A percentile compares a stretch with the other conserved stretches of the same genome.
Conservation (phyloP, 2,797 vertebrate genomes). For the Falco rusticolus region DNA sequence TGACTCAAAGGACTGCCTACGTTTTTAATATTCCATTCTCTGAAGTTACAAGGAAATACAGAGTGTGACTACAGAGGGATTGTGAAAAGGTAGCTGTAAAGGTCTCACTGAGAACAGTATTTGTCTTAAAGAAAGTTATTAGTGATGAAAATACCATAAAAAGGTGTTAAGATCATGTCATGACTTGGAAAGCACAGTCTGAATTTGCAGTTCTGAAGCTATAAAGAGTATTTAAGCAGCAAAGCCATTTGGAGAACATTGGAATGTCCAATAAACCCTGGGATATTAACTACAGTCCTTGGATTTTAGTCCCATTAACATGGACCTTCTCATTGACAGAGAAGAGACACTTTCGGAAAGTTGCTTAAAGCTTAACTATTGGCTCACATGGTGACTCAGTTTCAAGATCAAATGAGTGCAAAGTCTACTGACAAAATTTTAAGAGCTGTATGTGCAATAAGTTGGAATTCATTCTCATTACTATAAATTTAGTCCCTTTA, state of each 20-base stretch:
- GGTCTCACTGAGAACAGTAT: not conserved
- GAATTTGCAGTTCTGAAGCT: not conserved
- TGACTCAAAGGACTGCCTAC: not conserved
- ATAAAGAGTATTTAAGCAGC: not conserved
- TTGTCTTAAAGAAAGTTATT: not conserved
- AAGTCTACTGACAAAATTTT: not conserved
- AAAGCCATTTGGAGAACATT: not conserved
- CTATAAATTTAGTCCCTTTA: not conserved
- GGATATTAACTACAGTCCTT: not conserved
- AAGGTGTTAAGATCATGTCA: not conserved
- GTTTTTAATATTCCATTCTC: not conserved
- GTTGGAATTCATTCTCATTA: not conserved
- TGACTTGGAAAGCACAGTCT: not conserved
- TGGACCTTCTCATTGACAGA: not conserved
- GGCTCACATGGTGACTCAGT: not conserved
- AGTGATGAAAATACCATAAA: not conserved
- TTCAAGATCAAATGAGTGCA: not conserved
- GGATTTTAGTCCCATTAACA: not conserved
- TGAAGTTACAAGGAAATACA: not conserved
- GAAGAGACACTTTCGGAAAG: not conserved
- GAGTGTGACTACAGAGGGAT: not conserved
- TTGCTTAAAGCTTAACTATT: not conserved
- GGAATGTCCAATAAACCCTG: not conserved
- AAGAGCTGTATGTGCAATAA: not conserved
- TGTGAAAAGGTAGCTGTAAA: not conserved